A percentile compares a stretch with the other conserved stretches of the same genome.
Conservation (phyloP, 1,140 invertebrate genomes). For the Limonius californicus region DNA sequence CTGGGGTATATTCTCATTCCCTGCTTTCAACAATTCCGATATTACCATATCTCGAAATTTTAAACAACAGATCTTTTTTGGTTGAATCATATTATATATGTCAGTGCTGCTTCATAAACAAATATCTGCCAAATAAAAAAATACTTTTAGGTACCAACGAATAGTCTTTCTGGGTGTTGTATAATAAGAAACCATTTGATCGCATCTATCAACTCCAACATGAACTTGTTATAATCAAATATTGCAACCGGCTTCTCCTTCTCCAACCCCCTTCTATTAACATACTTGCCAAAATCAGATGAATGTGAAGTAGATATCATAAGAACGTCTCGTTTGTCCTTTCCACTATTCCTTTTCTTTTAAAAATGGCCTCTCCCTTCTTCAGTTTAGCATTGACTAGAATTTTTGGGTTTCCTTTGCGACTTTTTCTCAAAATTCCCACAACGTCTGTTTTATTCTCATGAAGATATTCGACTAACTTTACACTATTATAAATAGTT, state of each 20-base stretch:
- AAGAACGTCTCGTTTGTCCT: conserved; percentile 37
- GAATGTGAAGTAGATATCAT: conserved; percentile 31
- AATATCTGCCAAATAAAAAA: neutral
- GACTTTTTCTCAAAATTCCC: neutral
- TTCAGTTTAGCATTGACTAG: neutral
- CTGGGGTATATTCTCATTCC: too few relatives aligned
- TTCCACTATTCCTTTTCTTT: too few relatives aligned
- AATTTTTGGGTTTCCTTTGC: neutral
- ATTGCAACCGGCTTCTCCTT: conserved; percentile 33
- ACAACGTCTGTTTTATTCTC: conserved; percentile 1
- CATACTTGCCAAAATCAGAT: conserved; percentile 21
- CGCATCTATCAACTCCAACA: conserved; percentile 27
- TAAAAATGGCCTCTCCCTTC: neutral
- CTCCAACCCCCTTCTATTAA: conserved; percentile 24
- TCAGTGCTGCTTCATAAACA: neutral
- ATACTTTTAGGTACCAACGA: neutral
- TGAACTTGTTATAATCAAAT: conserved; percentile 24
- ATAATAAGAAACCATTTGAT: neutral
- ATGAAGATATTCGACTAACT: neutral
- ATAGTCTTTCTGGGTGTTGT: neutral
- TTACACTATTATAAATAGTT: conserved; percentile 6
- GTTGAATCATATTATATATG: neutral
- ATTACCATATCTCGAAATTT: neutral
- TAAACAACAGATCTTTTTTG: neutral
- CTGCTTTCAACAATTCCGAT: neutral